These are phyloP conservation scores for Timema cristinae DNA, from an alignment of 2,888 invertebrate species.

Conservation along the genomic window DNA sequence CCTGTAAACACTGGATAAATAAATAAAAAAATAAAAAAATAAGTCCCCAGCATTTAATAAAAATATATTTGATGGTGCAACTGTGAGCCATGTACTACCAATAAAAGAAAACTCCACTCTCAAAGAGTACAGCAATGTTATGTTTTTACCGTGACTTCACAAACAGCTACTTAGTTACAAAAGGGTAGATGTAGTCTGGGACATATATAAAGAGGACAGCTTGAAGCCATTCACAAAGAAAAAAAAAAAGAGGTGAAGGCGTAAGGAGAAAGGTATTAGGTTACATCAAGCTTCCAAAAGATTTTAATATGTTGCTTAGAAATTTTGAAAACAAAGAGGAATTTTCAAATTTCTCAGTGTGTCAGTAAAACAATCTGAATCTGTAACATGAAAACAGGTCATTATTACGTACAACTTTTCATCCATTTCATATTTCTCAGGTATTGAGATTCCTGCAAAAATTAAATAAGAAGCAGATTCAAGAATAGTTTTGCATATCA, in stretches of 20 bases:
- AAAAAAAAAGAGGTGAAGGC: slow-evolving; percentile 5
- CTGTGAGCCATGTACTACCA: slow-evolving; percentile 8
- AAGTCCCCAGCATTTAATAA: background rate
- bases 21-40: no score
- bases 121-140: slow-evolving; percentile 1
- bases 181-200: background rate
- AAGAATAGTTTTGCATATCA: slow-evolving; percentile 8
- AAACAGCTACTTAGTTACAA: background rate
- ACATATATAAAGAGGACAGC: background rate
- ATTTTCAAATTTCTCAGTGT: background rate
- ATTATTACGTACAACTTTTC: slow-evolving; percentile 10
- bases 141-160: background rate
- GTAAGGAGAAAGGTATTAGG: background rate
- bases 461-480: slow-evolving; percentile 4
- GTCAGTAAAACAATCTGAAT: background rate
- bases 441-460: background rate
- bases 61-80: slow-evolving; percentile 8
- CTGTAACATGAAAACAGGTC: background rate
- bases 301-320: slow-evolving; percentile 6
- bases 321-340: slow-evolving; percentile 4
- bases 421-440: background rate
- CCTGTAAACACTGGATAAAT: no score
- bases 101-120: background rate
- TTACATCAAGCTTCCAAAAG: background rate
- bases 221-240: background rate